Base-by-base conservation (phyloP, 2,888 invertebrate species). In the Drosophila melanosoma region DNA sequence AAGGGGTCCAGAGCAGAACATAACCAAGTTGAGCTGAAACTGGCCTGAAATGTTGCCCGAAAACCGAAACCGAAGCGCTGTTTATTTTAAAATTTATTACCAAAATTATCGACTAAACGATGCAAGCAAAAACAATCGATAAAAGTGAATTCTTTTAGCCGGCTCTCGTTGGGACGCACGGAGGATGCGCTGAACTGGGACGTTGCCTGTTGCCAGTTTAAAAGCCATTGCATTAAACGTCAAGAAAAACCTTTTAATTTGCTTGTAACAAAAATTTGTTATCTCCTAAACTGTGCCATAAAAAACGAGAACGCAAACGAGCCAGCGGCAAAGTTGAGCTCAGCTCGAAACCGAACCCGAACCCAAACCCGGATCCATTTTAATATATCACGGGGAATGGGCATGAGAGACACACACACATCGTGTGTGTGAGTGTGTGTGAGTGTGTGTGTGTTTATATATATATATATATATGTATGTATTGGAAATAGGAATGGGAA, bases 181-280 rank as follows among this genome's bases (percentile, higher is more conserved):
- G 32, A 60, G 67, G 66, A 53, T 76, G 56, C 48, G 54, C 45
- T 68, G 33, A 15, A 26, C 38, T 59, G 53, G 42, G 62, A 32
- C 51, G n/a, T 60, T 64, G 58, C 62, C 54, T 45, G 69, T 70
- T 53, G 76, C 78, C 78, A 79, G 82, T 73, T 85, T 81, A 87
- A 89, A 87, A 85, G 75, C 81, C 79, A 85, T 76, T 79, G 85
- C 85, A 83, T 85, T 85, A 85, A 85, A 85, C 83, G 85, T 83
- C 85, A 81, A 87, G 81, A 83, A 87, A 91, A 91, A 91, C 91
- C 91, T 91, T 91, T 91, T 91, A 91, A 91, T 91, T 91, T 91
- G 88, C 91, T 90, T 91, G 90, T 91, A 91, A 89, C 83, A 91
- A 86, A 91, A 91, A 90, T 84, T 91, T 91, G 89, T 91, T 89